Evolutionary conservation across 2,113 vertebrate genomes (phyloP).

Genomic region (Laticauda laticaudata): DNA sequence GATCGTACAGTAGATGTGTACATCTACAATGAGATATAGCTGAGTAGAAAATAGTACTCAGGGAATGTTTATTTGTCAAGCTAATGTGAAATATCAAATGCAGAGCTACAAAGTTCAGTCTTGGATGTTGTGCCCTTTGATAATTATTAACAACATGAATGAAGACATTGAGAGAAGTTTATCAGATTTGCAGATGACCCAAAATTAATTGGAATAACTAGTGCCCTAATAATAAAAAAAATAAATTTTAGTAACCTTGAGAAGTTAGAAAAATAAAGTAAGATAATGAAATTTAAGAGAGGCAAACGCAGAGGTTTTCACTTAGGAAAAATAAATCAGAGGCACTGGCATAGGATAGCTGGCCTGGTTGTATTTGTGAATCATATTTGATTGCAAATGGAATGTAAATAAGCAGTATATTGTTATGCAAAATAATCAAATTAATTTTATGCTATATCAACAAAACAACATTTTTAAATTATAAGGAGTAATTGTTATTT

Average conservation of each 20-base stretch:
- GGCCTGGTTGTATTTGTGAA: too few species aligned
- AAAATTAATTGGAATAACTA: neutral
- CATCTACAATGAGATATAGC: neutral
- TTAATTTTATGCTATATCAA: too few species aligned
- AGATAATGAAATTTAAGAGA: neutral
- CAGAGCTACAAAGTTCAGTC: neutral
- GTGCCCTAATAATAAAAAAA: neutral
- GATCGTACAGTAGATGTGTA: neutral
- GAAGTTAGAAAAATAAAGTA: neutral
- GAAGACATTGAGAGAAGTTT: neutral
- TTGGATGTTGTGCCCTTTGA: neutral
- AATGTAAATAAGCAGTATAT: too few species aligned
- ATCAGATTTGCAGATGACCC: neutral
- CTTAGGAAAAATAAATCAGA: neutral
- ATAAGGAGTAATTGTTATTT: too few species aligned
- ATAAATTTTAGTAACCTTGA: neutral
- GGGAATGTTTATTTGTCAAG: neutral
- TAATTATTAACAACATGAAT: neutral
- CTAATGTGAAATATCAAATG: neutral
- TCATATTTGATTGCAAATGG: too few species aligned
- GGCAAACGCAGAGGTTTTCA: neutral
- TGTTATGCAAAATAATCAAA: too few species aligned
- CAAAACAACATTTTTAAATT: too few species aligned
- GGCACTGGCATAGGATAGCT: neutral
- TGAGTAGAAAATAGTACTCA: neutral